Evolutionary conservation across 2,797 vertebrate genomes (phyloP).

Genomic region (Enteromius trimaculatus): DNA sequence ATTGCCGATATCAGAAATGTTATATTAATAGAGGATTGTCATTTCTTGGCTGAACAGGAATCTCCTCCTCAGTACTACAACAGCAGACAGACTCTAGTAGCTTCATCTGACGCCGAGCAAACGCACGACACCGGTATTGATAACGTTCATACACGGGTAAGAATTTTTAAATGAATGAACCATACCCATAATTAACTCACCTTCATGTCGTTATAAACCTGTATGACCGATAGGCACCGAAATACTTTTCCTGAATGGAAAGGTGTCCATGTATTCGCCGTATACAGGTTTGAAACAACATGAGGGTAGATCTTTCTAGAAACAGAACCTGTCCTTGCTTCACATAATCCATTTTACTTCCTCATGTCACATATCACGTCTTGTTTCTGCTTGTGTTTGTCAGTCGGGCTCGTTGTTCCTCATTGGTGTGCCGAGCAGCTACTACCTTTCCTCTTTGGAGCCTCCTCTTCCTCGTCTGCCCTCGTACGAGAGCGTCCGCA

Average conservation of each 20-base stretch:
- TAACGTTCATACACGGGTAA: conserved; percentile 68
- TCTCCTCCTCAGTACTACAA: conserved; percentile 79
- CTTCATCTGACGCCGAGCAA: conserved; percentile 66
- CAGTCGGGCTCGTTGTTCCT: conserved; percentile 80
- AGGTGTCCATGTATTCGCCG: not conserved
- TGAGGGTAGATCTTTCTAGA: not conserved
- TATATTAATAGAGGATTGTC: not conserved
- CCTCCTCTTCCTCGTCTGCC: conserved; percentile 76
- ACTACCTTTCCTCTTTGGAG: conserved; percentile 76
- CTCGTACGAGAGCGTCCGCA: conserved; percentile 83
- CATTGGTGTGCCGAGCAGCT: conserved; percentile 78
- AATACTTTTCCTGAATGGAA: not conserved
- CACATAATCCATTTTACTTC: not conserved
- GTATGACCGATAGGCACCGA: not conserved
- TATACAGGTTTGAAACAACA: not conserved
- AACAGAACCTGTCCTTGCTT: not conserved
- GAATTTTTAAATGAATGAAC: not conserved
- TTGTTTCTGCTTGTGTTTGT: conserved; percentile 25
- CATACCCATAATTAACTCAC: not conserved
- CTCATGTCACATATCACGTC: not conserved
- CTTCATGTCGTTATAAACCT: not conserved
- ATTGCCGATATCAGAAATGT: too few relatives aligned
- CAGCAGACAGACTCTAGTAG: conserved; percentile 83
- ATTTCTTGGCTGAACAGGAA: conserved; percentile 66
- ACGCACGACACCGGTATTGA: conserved; percentile 58